Evolutionary conservation across 2,888 invertebrate genomes (phyloP), one percentile per base, ranked within the genome.

Genomic region (Heteromurus nitidus): DNA sequence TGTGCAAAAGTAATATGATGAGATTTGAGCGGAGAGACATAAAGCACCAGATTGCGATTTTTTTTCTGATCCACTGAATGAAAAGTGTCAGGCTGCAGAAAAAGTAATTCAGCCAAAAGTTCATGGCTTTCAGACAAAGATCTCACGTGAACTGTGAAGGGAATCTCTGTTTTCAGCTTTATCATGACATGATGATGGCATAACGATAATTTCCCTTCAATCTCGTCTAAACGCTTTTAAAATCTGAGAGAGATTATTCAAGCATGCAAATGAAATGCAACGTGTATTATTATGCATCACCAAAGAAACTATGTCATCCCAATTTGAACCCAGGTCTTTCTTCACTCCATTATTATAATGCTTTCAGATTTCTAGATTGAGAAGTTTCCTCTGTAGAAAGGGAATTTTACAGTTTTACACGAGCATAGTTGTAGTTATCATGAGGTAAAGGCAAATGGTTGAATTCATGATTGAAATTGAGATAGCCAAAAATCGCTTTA

Each of bases 61-160:
- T n/a, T n/a, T n/a, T n/a, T n/a, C n/a, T n/a, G n/a, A n/a, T n/a
- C n/a, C n/a, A n/a, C n/a, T n/a, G n/a, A n/a, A n/a, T 9, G 13
- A 5, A 36, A 36, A 36, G 36, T 36, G 7, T 36, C 36, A 36
- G 5, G 36, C 36, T 36, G 7, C 36, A 36, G 5, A 36, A 36
- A 36, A 36, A 36, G 13, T 36, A 36, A 36, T 22, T 30, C 30
- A 53, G 30, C 50, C 28, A 58, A 28, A 73, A 50, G 73, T 73
- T 62, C 73, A 73, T 62, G 73, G 47, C 73, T 62, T 44, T 44
- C 47, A 44, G 28, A 60, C 72, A 72, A 22, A 68, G 72, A 60
- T 72, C 11, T 62, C 44, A 44, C 44, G 42, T 64, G 64, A 64
- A 42, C 64, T 64, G 64, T 64, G 64, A 64, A 64, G 24, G 64